These are phyloP conservation scores for Anseranas semipalmata DNA, from an alignment of 2,113 vertebrate genomes.

Conservation along the genomic window DNA sequence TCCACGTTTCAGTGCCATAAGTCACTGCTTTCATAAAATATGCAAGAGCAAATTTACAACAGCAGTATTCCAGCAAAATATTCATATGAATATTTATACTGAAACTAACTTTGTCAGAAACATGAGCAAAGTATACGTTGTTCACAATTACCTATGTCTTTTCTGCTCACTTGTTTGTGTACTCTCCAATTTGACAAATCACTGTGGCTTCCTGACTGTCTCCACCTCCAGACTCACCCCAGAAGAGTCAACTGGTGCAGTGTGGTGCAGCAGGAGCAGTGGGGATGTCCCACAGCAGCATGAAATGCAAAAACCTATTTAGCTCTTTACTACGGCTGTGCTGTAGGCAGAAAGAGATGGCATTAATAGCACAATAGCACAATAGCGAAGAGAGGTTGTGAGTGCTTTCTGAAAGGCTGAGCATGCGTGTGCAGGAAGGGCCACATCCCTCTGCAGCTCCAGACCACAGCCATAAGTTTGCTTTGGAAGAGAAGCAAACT, in stretches of 20 bases:
- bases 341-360: background rate
- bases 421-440: accelerated
- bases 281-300: background rate
- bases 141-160: background rate
- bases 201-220: background rate
- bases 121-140: background rate
- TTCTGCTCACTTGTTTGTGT: background rate
- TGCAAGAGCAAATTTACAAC: background rate
- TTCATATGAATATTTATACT: slow-evolving; percentile 44
- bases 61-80: background rate
- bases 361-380: no score
- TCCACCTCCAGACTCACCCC: background rate
- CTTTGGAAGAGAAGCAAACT: background rate
- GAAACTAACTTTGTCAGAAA: slow-evolving; percentile 1
- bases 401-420: background rate
- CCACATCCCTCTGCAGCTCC: accelerated
- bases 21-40: slow-evolving; percentile 38
- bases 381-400: background rate
- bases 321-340: background rate
- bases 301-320: background rate
- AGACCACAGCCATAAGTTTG: background rate
- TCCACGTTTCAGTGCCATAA: slow-evolving; percentile 12
- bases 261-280: background rate
- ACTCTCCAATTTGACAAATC: background rate
- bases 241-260: background rate